phyloP scores from a whole-genome alignment of 2,888 invertebrate species.

The Tribolium freemani region DNA sequence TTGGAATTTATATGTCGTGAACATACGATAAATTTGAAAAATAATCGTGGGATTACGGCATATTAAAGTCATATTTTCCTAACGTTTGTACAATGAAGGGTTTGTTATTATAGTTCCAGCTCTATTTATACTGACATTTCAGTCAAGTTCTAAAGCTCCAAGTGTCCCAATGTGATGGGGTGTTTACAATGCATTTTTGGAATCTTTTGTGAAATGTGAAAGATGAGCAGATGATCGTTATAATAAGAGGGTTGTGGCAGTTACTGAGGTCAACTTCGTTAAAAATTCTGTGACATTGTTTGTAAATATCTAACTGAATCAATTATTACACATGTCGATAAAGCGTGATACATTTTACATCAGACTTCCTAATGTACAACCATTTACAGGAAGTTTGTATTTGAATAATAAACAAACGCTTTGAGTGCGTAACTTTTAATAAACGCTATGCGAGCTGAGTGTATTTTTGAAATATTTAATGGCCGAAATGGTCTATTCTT shows the following conservation, averaged over 20 bases:
- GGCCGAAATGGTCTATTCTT: neutral
- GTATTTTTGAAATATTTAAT: neutral
- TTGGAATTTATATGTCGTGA: neutral
- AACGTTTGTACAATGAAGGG: neutral
- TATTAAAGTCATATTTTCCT: neutral
- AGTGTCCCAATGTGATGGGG: neutral
- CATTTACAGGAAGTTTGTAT: neutral
- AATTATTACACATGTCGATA: too few relatives aligned
- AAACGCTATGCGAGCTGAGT: neutral
- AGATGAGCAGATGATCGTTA: neutral
- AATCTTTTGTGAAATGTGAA: neutral
- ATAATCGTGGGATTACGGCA: neutral
- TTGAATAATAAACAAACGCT: neutral
- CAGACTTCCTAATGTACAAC: neutral
- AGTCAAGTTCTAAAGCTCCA: neutral
- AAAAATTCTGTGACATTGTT: neutral
- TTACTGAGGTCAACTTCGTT: neutral
- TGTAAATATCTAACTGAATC: too few relatives aligned
- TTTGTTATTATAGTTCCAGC: neutral
- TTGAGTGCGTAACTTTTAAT: neutral
- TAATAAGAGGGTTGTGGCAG: neutral
- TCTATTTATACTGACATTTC: neutral
- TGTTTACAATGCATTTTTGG: neutral
- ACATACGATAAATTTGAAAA: neutral
- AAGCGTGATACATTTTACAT: neutral